These are phyloP conservation scores for Leptopterna dolabrata DNA, from an alignment of 2,888 invertebrate species.

Conservation along the genomic window DNA sequence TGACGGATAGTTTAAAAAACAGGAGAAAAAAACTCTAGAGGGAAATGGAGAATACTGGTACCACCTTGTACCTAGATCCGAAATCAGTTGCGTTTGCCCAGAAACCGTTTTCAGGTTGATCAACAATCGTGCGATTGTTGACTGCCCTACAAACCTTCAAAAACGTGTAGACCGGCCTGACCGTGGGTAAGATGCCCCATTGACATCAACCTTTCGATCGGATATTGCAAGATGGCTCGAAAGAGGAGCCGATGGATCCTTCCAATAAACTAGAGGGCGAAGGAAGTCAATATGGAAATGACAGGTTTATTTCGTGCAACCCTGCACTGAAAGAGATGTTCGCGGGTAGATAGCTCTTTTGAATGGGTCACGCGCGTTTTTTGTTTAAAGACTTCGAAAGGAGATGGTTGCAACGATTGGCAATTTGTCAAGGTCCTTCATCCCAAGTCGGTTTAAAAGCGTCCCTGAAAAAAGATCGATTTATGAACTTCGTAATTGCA, in stretches of 20 bases:
- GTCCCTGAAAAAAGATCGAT: not conserved
- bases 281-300: not conserved
- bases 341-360: not conserved
- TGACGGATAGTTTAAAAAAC: no score
- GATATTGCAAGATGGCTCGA: not conserved
- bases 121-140: not conserved
- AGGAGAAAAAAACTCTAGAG: no score
- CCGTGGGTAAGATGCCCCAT: not conserved
- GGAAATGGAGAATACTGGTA: no score
- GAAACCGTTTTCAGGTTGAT: not conserved
- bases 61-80: no score
- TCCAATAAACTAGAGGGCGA: not conserved
- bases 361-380: slow-evolving; percentile 6
- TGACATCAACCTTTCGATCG: not conserved
- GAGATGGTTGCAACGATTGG: not conserved
- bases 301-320: not conserved
- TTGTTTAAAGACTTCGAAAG: not conserved
- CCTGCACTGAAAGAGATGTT: not conserved
- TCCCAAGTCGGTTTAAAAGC: not conserved
- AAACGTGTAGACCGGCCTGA: not conserved
- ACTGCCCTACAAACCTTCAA: not conserved
- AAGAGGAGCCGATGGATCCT: not conserved
- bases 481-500: not conserved
- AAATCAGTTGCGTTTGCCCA: not conserved
- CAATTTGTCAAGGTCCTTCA: slow-evolving; percentile 2